Evolutionary conservation across 92 coral and sea anemone species (phyloP).

Genomic region (Paramuricea clavata): DNA sequence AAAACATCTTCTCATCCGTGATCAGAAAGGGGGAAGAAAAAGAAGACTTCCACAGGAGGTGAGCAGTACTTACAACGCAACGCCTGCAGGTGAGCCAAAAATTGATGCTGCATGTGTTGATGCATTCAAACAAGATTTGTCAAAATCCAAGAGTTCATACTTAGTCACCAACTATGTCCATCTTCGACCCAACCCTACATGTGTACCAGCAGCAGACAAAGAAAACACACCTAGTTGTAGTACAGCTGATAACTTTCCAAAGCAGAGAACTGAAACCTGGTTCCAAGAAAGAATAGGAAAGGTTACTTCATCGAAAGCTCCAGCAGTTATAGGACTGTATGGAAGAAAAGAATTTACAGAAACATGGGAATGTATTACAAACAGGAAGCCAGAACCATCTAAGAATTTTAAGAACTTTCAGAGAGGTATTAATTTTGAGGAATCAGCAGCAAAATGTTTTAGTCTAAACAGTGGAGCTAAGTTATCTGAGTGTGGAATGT

Average conservation of each 20-base stretch:
- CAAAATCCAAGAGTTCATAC: constrained; percentile 35
- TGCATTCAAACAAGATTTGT: constrained; percentile 47
- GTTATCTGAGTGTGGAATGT: constrained; percentile 38
- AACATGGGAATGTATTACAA: constrained; percentile 54
- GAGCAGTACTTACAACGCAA: constrained; percentile 41
- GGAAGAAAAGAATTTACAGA: constrained; percentile 41
- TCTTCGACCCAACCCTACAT: constrained; percentile 15
- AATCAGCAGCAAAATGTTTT: constrained; percentile 57
- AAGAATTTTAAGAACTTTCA: constrained; percentile 53
- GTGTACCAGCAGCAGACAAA: constrained; percentile 32
- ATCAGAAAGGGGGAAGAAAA: constrained; percentile 53
- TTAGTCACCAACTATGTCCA: constrained; percentile 26
- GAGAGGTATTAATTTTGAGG: constrained; percentile 53
- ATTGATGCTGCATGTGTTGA: constrained; percentile 31
- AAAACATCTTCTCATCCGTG: constrained; percentile 51
- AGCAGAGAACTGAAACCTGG: constrained; percentile 54
- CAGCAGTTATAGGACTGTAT: constrained; percentile 54
- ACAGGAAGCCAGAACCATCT: constrained; percentile 51
- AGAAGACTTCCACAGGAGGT: constrained; percentile 56
- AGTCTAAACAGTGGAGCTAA: constrained; percentile 44
- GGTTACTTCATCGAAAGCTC: constrained; percentile 55
- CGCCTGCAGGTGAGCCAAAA: constrained; percentile 41
- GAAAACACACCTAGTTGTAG: constrained; percentile 21
- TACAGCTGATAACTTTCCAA: not conserved
- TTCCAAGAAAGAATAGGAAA: constrained; percentile 50